Conservation (phyloP, 2,797 vertebrate genomes). For the Pangasius krempfi region DNA sequence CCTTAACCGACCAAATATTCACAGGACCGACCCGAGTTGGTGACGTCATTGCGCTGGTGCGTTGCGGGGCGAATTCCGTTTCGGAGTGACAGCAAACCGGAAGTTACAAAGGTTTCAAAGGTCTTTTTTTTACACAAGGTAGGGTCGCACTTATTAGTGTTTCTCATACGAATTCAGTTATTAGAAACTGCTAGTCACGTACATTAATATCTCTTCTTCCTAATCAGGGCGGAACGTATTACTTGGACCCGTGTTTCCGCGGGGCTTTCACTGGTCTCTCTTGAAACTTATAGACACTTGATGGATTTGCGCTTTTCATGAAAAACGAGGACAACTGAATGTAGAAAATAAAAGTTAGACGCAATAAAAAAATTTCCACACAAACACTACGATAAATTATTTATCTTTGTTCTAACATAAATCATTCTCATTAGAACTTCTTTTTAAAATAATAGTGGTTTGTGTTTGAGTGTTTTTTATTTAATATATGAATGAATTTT, state of each 20-base stretch:
- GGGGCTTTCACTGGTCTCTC: not conserved
- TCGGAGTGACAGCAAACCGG: constrained; percentile 5
- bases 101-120: not conserved
- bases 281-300: not conserved
- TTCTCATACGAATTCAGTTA: no score
- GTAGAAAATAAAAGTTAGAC: not conserved
- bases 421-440: not conserved
- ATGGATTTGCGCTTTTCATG: not conserved
- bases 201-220: no score
- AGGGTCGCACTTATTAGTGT: not conserved
- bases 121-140: not conserved
- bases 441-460: not conserved
- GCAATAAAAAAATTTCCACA: not conserved
- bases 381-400: not conserved
- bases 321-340: not conserved
- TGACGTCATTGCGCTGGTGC: not conserved
- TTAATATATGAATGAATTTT: not conserved
- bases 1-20: not conserved
- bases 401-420: not conserved
- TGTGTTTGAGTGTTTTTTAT: not conserved
- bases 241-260: constrained; percentile 7
- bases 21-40: not conserved
- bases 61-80: not conserved
- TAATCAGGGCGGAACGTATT: not conserved
- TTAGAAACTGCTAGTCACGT: not conserved